Evolutionary conservation across 2,113 vertebrate species (phyloP), one percentile per base, ranked within the genome.

Genomic region (Haemorhous mexicanus): DNA sequence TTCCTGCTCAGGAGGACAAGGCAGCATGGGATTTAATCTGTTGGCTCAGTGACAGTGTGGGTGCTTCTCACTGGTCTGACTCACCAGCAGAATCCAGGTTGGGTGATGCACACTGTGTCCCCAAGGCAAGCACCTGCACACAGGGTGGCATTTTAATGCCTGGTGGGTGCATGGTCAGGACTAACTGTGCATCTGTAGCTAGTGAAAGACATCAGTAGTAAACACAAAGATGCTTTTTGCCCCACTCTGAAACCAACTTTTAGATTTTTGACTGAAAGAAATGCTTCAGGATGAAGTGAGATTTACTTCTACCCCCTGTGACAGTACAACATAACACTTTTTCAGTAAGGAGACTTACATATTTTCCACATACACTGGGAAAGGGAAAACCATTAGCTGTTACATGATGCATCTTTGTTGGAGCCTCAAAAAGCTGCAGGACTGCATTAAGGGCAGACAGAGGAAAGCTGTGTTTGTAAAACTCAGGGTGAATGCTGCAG

Each of bases 41-140:
- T 9, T 39, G 46, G 5, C 10, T 75, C 46, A 28, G 21, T 30
- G 58, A 7, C 0, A 0, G 9, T 10, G 32, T 3, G 4, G 2
- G 17, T 58, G 23, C 11, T 5, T 79, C 35, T 76, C 22, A 22
- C 30, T 9, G 43, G 13, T 44, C 44, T 72, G 43, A 33, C 27
- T 55, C 18, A 18, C 44, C 41, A 56, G 41, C 53, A 50, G 72
- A 80, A 53, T 37, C 21, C 87, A 66, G n/a, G 12, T 1, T 0
- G 5, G n/a, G 12, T 37, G 39, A 23, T 24, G 16, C 16, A 47
- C 12, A 1, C 17, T 10, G 35, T 35, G 67, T 84, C 33, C 35
- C 46, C 37, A 37, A 35, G 70, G 23, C 33, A 76, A 69, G 32
- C 44, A 39, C 24, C 52, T 56, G 49, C 28, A 19, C 11, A 3